Conservation (phyloP, 2,888 invertebrate genomes). For the Boloria selene region DNA sequence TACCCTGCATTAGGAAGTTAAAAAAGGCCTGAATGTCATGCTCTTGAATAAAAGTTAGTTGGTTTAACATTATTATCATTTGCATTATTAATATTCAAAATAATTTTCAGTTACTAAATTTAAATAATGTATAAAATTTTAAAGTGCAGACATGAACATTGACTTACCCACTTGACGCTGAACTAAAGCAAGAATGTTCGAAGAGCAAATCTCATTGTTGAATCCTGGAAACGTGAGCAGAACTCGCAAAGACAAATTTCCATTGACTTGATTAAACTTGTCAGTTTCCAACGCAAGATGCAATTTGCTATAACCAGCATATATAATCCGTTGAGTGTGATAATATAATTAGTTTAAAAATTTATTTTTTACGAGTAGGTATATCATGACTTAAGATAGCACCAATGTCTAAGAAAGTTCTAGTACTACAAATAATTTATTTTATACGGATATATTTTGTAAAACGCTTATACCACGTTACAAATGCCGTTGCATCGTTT, state of each 20-base stretch:
- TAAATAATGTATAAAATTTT: constrained; percentile 9
- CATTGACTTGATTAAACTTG: constrained; percentile 77
- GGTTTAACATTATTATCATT: too few relatives aligned
- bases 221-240: constrained; percentile 67
- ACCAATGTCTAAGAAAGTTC: too few relatives aligned
- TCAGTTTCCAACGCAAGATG: constrained; percentile 63
- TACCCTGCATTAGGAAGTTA: too few relatives aligned
- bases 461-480: too few relatives aligned
- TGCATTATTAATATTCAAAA: too few relatives aligned
- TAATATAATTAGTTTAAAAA: constrained; percentile 14
- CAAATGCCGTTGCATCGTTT: too few relatives aligned
- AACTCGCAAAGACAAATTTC: constrained; percentile 74
- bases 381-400: background rate
- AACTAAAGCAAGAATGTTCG: constrained; percentile 50
- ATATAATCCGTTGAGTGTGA: constrained; percentile 22
- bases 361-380: background rate
- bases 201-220: constrained; percentile 73
- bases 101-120: background rate
- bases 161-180: constrained; percentile 32
- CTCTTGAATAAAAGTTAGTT: too few relatives aligned
- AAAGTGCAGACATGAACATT: constrained; percentile 20
- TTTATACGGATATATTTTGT: too few relatives aligned
- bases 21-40: too few relatives aligned
- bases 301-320: constrained; percentile 56
- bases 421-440: too few relatives aligned